A percentile compares a stretch with the other conserved stretches of the same genome.
Conservation (phyloP, 2,113 vertebrate species). For the Podilymbus podiceps region DNA sequence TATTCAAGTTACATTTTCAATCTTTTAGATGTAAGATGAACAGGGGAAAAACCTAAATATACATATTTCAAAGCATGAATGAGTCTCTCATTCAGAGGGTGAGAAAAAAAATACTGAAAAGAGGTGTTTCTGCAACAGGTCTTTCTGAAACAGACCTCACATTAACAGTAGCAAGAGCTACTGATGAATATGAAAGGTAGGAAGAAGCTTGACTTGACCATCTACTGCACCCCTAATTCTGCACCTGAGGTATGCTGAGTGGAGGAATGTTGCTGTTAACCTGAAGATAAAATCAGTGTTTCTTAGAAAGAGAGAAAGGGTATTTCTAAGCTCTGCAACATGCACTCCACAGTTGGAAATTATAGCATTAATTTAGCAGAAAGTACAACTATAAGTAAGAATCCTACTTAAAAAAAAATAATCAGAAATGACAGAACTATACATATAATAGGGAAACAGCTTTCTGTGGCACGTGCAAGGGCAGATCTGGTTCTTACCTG, state of each 20-base stretch:
- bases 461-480: rapidly evolving
- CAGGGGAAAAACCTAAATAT: not conserved
- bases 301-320: not conserved
- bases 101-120: not conserved
- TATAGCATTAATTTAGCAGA: not conserved
- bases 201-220: not conserved
- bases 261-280: not conserved
- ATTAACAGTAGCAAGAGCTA: not conserved
- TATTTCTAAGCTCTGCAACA: not conserved
- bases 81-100: not conserved
- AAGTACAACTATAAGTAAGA: not conserved
- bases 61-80: not conserved
- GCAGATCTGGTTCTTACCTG: not conserved
- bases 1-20: not conserved
- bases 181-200: not conserved
- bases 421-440: not conserved
- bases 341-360: not conserved
- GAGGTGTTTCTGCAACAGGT: not conserved
- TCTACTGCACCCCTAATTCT: not conserved
- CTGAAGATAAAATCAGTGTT: not conserved
- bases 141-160: not conserved
- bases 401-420: not conserved
- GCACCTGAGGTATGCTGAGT: not conserved
- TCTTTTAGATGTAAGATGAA: not conserved
- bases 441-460: not conserved